Evolutionary conservation across 2,113 vertebrate genomes (phyloP), one percentile per base, ranked within the genome.

Genomic region (Myotis lucifugus): DNA sequence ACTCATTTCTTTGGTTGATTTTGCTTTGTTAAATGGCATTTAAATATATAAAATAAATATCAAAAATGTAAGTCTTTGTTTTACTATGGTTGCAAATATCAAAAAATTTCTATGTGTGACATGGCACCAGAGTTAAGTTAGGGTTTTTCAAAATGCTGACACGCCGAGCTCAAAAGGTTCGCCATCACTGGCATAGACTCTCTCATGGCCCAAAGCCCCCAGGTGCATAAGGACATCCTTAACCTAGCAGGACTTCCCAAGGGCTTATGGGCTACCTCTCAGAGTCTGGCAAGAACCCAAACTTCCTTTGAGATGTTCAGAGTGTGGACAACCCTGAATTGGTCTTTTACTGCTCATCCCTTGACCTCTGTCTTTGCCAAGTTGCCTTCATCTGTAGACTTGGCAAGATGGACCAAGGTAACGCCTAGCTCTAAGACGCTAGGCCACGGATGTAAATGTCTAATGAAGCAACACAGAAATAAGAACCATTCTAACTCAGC

Each of bases 401-500:
- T 34, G 87, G n/a, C 18, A 14, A 76, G 46, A 77, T 15, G 18
- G 32, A 50, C 74, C 15, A 79, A 94, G 84, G 46, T n/a, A 76
- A 84, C 32, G 14, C 7, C 56, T 42, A 32, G 8, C 21, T 93
- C 70, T 72, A 34, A 76, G 85, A 78, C n/a, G 29, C 48, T 52
- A 27, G 7, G 48, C 23, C 69, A 32, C 9, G 21, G 59, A 84
- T 40, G 81, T 77, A 84, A 67, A 56, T 77, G 91, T 88, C 93
- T 93, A 96, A 90, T 90, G 92, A 93, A 90, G 67, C 85, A 72
- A 81, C 83, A 64, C 61, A 78, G 82, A 86, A 77, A 29, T 70
- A 66, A 93, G 86, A 91, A 46, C 52, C 42, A 95, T 70, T 93
- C 54, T 59, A 66, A 70, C 70, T 70, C 50, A 83, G 40, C 67